Conservation (phyloP, 2,888 invertebrate genomes). For the Pachliopta kotzebuea region DNA sequence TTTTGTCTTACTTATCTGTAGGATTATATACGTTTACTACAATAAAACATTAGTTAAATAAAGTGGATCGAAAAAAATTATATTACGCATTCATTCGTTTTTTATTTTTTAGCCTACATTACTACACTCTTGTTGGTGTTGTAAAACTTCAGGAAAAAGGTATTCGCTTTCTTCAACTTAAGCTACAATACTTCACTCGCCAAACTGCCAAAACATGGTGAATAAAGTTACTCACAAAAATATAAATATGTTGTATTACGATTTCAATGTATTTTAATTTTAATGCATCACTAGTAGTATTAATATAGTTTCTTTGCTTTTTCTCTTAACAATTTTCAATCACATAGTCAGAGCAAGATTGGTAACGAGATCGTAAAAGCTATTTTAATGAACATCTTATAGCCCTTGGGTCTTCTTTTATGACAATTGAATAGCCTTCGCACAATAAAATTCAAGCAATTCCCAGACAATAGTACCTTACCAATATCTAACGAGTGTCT, state of each 20-base stretch:
- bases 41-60: too few relatives aligned
- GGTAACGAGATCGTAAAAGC: conserved; percentile 10
- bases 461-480: neutral
- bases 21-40: too few relatives aligned
- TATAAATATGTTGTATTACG: neutral
- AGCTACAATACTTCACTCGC: too few relatives aligned
- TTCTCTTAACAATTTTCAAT: neutral
- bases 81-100: too few relatives aligned
- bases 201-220: too few relatives aligned
- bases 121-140: too few relatives aligned
- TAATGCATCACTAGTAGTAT: neutral
- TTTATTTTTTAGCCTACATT: too few relatives aligned
- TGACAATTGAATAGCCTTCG: conserved; percentile 1
- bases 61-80: too few relatives aligned
- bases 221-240: too few relatives aligned
- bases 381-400: conserved; percentile 11
- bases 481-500: neutral
- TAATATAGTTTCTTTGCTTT: neutral
- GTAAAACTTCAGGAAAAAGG: too few relatives aligned
- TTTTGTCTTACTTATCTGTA: neutral
- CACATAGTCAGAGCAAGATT: conserved; percentile 1
- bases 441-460: conserved; percentile 3
- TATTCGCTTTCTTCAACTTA: too few relatives aligned
- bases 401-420: conserved; percentile 2
- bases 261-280: neutral